These are phyloP conservation scores for Drosophila peninsularis DNA, from an alignment of 2,888 invertebrate species.

Conservation along the genomic window DNA sequence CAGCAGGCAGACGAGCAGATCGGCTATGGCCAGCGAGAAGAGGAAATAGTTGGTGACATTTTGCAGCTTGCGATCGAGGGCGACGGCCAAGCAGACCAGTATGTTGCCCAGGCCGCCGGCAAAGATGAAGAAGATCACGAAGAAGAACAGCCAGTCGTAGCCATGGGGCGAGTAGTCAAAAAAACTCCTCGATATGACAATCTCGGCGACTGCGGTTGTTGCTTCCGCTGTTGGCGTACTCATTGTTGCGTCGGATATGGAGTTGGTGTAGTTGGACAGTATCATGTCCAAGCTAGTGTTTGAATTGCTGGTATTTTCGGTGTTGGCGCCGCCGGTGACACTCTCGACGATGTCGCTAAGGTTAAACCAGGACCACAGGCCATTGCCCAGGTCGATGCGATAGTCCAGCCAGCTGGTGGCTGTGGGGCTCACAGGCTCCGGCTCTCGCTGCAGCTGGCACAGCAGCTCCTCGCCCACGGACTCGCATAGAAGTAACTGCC, in stretches of 20 bases:
- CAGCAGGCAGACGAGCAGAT: conserved; percentile 95
- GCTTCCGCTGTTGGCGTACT: conserved; percentile 23
- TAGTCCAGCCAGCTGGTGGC: conserved; percentile 43
- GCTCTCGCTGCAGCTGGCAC: conserved; percentile 38
- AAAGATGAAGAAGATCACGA: conserved; percentile 93
- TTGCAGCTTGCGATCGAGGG: conserved; percentile 94
- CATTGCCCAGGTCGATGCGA: conserved; percentile 56
- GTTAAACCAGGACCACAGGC: conserved; percentile 68
- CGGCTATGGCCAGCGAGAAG: conserved; percentile 96
- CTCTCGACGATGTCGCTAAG: conserved; percentile 53
- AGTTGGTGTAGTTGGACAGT: conserved; percentile 64
- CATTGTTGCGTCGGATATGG: conserved; percentile 48
- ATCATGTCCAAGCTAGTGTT: conserved; percentile 62
- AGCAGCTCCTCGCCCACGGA: conserved; percentile 19
- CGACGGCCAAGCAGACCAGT: conserved; percentile 96
- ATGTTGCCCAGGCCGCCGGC: conserved; percentile 96
- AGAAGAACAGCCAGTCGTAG: conserved; percentile 93
- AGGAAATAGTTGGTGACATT: conserved; percentile 98
- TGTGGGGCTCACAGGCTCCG: neutral
- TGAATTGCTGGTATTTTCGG: conserved; percentile 34
- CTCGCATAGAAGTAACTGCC: conserved; percentile 48
- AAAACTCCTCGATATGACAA: conserved; percentile 47
- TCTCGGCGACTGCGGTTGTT: conserved; percentile 23
- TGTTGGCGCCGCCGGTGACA: conserved; percentile 28
- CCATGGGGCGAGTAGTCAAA: conserved; percentile 70